A percentile compares a stretch with the other conserved stretches of the same genome.
phyloP scores from a whole-genome alignment of 2,797 vertebrate genomes.

The Carapus acus region DNA sequence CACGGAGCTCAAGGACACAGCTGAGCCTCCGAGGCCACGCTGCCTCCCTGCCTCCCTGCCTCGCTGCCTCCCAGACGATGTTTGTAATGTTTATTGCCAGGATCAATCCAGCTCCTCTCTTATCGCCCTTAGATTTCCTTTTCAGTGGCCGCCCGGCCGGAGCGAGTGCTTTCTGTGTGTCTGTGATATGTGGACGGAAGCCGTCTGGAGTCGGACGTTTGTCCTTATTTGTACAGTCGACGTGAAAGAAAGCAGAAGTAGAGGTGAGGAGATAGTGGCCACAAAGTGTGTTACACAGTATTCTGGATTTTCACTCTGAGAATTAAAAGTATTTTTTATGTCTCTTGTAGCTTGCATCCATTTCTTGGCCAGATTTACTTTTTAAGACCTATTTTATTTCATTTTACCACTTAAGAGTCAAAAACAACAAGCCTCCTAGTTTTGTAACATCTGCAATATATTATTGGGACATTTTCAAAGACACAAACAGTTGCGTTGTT shows the following conservation, averaged over 20 bases:
- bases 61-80: no score
- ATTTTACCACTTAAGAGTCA: not conserved
- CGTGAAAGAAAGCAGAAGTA: slow-evolving; percentile 2
- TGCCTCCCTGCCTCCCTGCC: slow-evolving; percentile 9
- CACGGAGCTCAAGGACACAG: not conserved
- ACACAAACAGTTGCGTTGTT: not conserved
- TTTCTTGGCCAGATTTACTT: slow-evolving; percentile 6
- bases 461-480: not conserved
- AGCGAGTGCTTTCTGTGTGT: slow-evolving; percentile 24
- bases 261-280: slow-evolving; percentile 8
- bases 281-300: slow-evolving; percentile 22
- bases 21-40: not conserved
- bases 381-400: not conserved
- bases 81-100: slow-evolving; percentile 30
- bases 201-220: slow-evolving; percentile 6
- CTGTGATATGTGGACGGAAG: slow-evolving; percentile 9
- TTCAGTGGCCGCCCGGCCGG: slow-evolving; percentile 23
- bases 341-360: slow-evolving; percentile 2
- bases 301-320: slow-evolving; percentile 20
- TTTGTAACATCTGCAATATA: not conserved
- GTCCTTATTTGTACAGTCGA: slow-evolving; percentile 34
- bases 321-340: slow-evolving; percentile 42
- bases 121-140: slow-evolving; percentile 2
- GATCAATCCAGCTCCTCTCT: slow-evolving; percentile 21
- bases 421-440: no score